These are phyloP conservation scores for Hemicordylus capensis DNA, from an alignment of 2,113 vertebrate genomes.

Conservation along the genomic window DNA sequence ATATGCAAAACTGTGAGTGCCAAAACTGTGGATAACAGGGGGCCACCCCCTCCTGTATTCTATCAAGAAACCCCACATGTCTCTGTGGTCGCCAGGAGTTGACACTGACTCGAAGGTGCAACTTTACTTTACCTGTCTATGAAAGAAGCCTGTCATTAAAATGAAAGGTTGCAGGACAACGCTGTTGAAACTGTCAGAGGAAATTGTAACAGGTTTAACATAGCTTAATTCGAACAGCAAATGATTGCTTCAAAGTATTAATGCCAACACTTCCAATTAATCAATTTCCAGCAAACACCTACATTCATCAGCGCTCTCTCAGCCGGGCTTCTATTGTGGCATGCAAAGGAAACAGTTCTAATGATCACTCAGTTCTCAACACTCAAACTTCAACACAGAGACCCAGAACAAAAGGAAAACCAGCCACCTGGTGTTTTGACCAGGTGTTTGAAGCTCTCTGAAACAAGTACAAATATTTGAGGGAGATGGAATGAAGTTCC, in stretches of 20 bases:
- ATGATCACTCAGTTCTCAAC: slow-evolving; percentile 66
- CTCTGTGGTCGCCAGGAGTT: no score
- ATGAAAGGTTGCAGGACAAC: slow-evolving; percentile 43
- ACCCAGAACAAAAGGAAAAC: slow-evolving; percentile 63
- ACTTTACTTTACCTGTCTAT: no score
- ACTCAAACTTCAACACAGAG: slow-evolving; percentile 54
- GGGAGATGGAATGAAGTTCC: not conserved
- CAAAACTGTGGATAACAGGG: no score
- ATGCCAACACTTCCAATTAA: slow-evolving; percentile 61
- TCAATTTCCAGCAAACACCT: slow-evolving; percentile 67
- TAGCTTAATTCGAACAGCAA: slow-evolving; percentile 53
- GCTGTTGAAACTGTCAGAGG: slow-evolving; percentile 37
- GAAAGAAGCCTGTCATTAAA: slow-evolving; percentile 49
- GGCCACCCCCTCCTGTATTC: no score
- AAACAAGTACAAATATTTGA: slow-evolving; percentile 25
- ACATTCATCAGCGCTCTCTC: slow-evolving; percentile 63
- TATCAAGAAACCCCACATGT: no score
- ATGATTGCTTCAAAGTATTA: slow-evolving; percentile 47
- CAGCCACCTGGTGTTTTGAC: slow-evolving; percentile 67
- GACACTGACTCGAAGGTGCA: no score
- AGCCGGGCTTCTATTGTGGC: slow-evolving; percentile 61
- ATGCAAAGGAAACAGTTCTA: slow-evolving; percentile 62
- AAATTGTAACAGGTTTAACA: slow-evolving; percentile 67
- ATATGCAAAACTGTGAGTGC: no score
- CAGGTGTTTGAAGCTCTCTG: slow-evolving; percentile 43